These are phyloP conservation scores for Rhineura floridana DNA, from an alignment of 2,113 vertebrate genomes.

Conservation along the genomic window DNA sequence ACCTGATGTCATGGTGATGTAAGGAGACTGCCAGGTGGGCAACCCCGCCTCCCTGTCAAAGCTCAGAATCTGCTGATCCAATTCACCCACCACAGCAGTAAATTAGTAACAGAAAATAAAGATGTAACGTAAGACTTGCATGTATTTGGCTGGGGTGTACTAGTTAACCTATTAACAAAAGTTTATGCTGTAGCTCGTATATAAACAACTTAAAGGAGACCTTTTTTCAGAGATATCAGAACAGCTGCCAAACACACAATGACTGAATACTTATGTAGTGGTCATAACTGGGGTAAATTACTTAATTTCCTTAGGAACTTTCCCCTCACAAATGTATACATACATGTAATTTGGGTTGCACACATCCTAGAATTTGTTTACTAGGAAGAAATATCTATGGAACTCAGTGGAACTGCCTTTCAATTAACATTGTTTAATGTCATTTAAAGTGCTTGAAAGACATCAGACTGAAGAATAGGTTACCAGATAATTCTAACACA, in stretches of 20 bases:
- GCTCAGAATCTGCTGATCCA: too few species aligned
- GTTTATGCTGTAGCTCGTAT: neutral
- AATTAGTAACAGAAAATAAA: neutral
- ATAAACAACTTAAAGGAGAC: neutral
- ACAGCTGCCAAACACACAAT: neutral
- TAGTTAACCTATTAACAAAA: neutral
- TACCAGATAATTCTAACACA: neutral
- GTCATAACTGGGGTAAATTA: too few species aligned
- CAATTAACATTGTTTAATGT: neutral
- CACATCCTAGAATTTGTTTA: neutral
- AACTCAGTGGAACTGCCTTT: neutral
- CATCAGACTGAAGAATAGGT: too few species aligned
- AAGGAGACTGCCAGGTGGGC: too few species aligned
- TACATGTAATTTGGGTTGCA: neutral
- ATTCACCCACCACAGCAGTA: too few species aligned
- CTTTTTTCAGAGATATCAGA: too few species aligned
- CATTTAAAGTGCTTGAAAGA: neutral
- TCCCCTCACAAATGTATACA: neutral
- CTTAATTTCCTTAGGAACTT: neutral
- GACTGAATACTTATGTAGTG: neutral
- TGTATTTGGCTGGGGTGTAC: neutral
- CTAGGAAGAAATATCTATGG: neutral
- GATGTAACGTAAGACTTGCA: neutral
- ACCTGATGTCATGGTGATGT: too few species aligned
- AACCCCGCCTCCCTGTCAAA: too few species aligned